A percentile compares a stretch with the other conserved stretches of the same genome.
phyloP scores from a whole-genome alignment of 2,113 vertebrate species.

The Naja naja region DNA sequence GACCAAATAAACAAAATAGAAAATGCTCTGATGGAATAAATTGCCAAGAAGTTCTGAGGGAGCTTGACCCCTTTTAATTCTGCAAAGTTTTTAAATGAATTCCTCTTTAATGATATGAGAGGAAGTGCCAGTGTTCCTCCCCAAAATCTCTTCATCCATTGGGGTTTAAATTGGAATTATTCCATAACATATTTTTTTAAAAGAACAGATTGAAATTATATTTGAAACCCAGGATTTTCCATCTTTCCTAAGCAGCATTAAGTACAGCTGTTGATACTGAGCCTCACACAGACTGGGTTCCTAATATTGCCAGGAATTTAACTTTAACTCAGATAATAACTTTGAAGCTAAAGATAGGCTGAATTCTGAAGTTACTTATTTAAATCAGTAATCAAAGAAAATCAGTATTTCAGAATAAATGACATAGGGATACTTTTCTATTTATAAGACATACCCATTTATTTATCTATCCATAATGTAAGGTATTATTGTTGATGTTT shows the following conservation, averaged over 20 bases:
- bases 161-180: background rate
- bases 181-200: background rate
- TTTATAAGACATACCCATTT: background rate
- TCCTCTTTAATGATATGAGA: background rate
- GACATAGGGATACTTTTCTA: background rate
- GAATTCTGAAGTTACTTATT: background rate
- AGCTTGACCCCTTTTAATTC: background rate
- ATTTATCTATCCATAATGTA: background rate
- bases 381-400: background rate
- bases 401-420: background rate
- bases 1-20: background rate
- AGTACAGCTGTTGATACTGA: background rate
- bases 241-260: background rate
- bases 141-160: background rate
- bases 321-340: background rate
- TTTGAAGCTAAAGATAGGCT: background rate
- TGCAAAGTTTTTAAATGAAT: background rate
- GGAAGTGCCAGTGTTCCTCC: background rate
- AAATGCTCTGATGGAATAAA: background rate
- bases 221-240: background rate
- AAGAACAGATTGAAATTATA: background rate
- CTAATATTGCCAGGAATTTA: background rate
- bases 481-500: background rate
- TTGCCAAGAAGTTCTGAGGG: background rate
- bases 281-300: background rate